These are phyloP conservation scores for Leucopternis melanops DNA, from an alignment of 2,113 vertebrate species.

Conservation along the genomic window DNA sequence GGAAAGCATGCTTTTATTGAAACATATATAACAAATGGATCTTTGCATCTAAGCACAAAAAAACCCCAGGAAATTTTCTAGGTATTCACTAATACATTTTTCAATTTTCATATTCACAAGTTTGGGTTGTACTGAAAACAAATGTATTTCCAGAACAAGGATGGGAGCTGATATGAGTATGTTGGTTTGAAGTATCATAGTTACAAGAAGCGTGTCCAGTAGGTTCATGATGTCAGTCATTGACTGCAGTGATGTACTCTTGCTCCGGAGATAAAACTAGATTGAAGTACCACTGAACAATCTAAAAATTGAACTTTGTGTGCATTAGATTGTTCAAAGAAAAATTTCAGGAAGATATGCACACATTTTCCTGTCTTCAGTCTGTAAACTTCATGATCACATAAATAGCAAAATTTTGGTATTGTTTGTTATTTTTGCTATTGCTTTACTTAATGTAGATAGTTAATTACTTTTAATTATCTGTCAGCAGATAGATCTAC, in stretches of 20 bases:
- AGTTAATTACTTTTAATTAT: neutral
- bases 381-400: neutral
- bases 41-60: neutral
- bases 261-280: neutral
- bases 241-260: neutral
- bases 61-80: neutral
- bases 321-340: neutral
- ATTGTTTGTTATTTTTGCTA: neutral
- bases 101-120: neutral
- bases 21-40: neutral
- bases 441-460: neutral
- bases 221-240: neutral
- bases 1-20: neutral
- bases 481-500: neutral
- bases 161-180: neutral
- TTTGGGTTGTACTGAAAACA: neutral
- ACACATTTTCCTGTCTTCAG: neutral
- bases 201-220: neutral
- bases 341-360: neutral
- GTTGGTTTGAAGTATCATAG: neutral
- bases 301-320: neutral
- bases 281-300: neutral
- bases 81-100: neutral
- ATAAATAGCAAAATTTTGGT: neutral
- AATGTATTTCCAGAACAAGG: neutral